Conservation (phyloP, 2,113 vertebrate genomes). For the Pterophyllum scalare region DNA sequence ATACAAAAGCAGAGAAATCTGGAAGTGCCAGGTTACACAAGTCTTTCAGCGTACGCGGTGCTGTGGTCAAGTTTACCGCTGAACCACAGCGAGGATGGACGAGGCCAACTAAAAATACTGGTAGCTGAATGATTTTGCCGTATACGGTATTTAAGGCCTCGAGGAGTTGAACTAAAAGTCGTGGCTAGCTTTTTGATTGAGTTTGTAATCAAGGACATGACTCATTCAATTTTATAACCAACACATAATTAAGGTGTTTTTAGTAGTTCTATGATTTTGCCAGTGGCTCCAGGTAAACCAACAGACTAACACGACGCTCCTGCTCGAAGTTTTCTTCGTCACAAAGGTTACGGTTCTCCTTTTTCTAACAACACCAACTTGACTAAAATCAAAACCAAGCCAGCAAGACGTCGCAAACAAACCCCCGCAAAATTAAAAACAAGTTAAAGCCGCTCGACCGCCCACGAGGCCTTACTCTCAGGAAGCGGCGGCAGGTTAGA, state of each 20-base stretch:
- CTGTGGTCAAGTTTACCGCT: not conserved
- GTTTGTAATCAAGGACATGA: not conserved
- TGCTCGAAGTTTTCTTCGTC: not conserved
- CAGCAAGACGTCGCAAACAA: not conserved
- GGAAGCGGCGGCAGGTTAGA: slow-evolving; percentile 1
- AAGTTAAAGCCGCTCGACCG: not conserved
- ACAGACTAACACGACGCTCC: not conserved
- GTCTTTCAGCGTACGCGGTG: not conserved
- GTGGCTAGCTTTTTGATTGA: not conserved
- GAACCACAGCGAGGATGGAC: not conserved
- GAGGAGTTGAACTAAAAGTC: not conserved
- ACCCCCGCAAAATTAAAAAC: not conserved
- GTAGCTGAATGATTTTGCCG: not conserved
- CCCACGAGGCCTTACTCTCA: not conserved
- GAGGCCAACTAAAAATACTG: slow-evolving; percentile 15
- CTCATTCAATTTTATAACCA: not conserved
- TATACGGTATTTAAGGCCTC: not conserved
- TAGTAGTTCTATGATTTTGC: too few relatives aligned
- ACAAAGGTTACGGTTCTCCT: too few relatives aligned
- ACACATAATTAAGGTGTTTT: too few relatives aligned
- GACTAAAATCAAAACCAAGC: not conserved
- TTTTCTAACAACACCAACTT: not conserved
- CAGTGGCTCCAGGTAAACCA: not conserved
- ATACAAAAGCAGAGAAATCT: not conserved
- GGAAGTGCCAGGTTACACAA: not conserved